These are phyloP conservation scores for Argentina silus DNA, from an alignment of 2,797 vertebrate species.

Conservation along the genomic window DNA sequence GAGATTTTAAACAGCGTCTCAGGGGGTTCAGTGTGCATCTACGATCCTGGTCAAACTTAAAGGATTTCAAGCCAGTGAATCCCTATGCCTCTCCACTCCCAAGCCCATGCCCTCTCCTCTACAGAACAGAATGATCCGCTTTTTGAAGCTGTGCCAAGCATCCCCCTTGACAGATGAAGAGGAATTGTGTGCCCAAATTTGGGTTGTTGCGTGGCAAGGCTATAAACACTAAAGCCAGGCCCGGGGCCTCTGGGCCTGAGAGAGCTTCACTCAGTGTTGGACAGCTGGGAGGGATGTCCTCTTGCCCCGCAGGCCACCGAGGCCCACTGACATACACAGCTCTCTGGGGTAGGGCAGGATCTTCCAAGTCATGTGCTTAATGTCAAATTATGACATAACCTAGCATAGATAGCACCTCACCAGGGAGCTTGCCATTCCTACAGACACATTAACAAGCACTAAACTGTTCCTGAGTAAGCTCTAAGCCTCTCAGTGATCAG, in stretches of 20 bases:
- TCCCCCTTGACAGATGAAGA: slow-evolving; percentile 58
- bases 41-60: slow-evolving; percentile 46
- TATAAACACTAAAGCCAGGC: slow-evolving; percentile 65
- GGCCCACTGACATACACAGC: slow-evolving; percentile 40
- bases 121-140: slow-evolving; percentile 62
- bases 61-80: slow-evolving; percentile 23
- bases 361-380: too few species aligned
- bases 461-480: slow-evolving; percentile 57
- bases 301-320: slow-evolving; percentile 38
- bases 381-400: too few species aligned
- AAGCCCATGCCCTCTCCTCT: slow-evolving; percentile 56
- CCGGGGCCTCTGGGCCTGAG: slow-evolving; percentile 50
- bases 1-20: neutral
- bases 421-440: slow-evolving; percentile 29
- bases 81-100: slow-evolving; percentile 40
- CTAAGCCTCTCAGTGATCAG: neutral
- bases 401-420: slow-evolving; percentile 7
- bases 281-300: slow-evolving; percentile 68
- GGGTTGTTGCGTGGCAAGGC: slow-evolving; percentile 64
- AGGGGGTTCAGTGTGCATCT: neutral
- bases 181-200: slow-evolving; percentile 79
- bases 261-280: slow-evolving; percentile 64
- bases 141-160: slow-evolving; percentile 65
- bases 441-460: slow-evolving; percentile 13
- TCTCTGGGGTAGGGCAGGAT: neutral